phyloP scores from a whole-genome alignment of 2,113 vertebrate species.

The Clarias gariepinus region DNA sequence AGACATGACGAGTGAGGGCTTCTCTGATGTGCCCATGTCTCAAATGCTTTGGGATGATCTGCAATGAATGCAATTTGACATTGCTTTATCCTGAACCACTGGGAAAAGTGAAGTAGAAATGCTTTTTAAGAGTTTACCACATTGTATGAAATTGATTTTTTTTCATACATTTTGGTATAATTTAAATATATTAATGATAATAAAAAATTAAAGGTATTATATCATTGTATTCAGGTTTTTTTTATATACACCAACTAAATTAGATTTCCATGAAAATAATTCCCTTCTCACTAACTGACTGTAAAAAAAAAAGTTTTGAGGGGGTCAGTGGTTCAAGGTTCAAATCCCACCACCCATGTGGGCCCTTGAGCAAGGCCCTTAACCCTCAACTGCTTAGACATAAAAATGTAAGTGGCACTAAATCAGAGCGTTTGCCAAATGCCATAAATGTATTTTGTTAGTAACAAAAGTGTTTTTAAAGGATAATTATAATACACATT shows the following conservation, averaged over 20 bases:
- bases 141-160: neutral
- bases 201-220: neutral
- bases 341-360: too few relatives aligned
- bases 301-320: neutral
- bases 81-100: neutral
- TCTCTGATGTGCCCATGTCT: constrained; percentile 21
- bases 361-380: too few relatives aligned
- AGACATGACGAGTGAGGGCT: neutral
- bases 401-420: too few relatives aligned
- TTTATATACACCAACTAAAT: neutral
- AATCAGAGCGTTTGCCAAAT: too few relatives aligned
- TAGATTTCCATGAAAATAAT: neutral
- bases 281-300: neutral
- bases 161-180: neutral
- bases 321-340: too few relatives aligned
- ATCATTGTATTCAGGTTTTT: neutral
- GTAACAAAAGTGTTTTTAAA: too few relatives aligned
- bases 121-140: neutral
- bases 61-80: constrained; percentile 5
- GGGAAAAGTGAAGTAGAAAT: neutral
- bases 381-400: too few relatives aligned
- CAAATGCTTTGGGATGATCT: neutral
- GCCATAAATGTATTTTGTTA: too few relatives aligned
- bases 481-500: neutral
- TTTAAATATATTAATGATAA: neutral